These are phyloP conservation scores for Montipora foliosa DNA, from an alignment of 64 coral and sea anemone genomes.

Conservation along the genomic window DNA sequence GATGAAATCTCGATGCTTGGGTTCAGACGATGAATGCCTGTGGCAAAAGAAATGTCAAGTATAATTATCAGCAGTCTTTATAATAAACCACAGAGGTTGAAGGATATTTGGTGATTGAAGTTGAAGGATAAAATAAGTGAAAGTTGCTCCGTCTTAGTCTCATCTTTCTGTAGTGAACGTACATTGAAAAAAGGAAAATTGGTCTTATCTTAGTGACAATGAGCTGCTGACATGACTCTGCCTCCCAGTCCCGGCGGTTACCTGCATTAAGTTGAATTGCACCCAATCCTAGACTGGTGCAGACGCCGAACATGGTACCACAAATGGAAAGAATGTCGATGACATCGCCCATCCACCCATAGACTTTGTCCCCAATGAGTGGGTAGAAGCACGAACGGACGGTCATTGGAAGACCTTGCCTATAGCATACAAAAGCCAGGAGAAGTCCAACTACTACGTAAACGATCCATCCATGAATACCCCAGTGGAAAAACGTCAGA, in stretches of 20 bases:
- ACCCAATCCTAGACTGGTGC: constrained; percentile 46
- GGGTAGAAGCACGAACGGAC: constrained; percentile 50
- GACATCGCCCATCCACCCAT: constrained; percentile 38
- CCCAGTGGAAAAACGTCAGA: constrained; percentile 54
- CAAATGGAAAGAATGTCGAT: constrained; percentile 46
- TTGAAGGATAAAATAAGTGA: no score
- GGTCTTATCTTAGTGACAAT: no score
- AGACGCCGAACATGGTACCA: constrained; percentile 55
- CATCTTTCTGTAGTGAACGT: no score
- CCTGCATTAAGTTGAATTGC: constrained; percentile 43
- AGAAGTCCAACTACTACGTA: constrained; percentile 44
- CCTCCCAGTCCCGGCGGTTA: not conserved
- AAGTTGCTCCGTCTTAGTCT: no score
- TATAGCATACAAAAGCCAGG: constrained; percentile 44
- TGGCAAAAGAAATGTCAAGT: not conserved
- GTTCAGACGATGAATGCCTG: constrained; percentile 22
- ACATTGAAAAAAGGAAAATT: no score
- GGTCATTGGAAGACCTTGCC: constrained; percentile 36
- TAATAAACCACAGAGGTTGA: not conserved
- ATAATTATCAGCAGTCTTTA: not conserved
- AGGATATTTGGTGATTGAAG: no score
- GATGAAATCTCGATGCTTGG: constrained; percentile 6
- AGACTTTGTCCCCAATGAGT: constrained; percentile 46
- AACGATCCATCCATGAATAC: constrained; percentile 58
- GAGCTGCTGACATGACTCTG: no score